phyloP scores from a whole-genome alignment of 2,113 vertebrate species.

The Odontesthes bonariensis region DNA sequence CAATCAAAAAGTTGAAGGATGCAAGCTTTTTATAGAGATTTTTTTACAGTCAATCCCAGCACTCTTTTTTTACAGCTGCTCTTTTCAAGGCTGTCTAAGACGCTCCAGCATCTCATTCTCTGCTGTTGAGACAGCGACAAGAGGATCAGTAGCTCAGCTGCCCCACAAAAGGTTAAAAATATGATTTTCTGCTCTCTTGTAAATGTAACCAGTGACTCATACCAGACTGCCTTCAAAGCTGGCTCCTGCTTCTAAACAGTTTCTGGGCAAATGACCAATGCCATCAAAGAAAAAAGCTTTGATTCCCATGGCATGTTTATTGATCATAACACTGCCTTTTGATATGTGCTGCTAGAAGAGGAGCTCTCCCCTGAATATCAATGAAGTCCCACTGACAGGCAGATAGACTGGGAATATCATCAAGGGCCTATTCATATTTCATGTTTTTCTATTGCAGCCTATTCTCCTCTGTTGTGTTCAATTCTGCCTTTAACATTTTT shows the following conservation, averaged over 20 bases:
- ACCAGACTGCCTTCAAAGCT: constrained; percentile 55
- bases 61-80: constrained; percentile 60
- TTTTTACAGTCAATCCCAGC: constrained; percentile 65
- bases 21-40: constrained; percentile 60
- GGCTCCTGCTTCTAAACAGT: constrained; percentile 64
- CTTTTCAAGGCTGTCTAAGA: constrained; percentile 59
- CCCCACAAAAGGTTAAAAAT: constrained; percentile 69
- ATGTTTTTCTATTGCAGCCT: constrained; percentile 68
- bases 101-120: constrained; percentile 23
- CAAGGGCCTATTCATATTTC: constrained; percentile 76
- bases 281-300: constrained; percentile 74
- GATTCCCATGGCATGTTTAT: constrained; percentile 79
- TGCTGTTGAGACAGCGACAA: constrained; percentile 28
- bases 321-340: constrained; percentile 78
- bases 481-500: constrained; percentile 48
- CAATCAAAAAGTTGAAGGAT: constrained; percentile 59
- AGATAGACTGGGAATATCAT: constrained; percentile 74
- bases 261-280: constrained; percentile 79
- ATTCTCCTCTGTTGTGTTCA: constrained; percentile 64
- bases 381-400: constrained; percentile 74
- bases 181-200: constrained; percentile 69
- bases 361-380: constrained; percentile 72
- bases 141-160: constrained; percentile 55
- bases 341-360: constrained; percentile 71
- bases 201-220: constrained; percentile 69